Evolutionary conservation across 2,888 invertebrate genomes (phyloP).

Genomic region (Melieria omissa): DNA sequence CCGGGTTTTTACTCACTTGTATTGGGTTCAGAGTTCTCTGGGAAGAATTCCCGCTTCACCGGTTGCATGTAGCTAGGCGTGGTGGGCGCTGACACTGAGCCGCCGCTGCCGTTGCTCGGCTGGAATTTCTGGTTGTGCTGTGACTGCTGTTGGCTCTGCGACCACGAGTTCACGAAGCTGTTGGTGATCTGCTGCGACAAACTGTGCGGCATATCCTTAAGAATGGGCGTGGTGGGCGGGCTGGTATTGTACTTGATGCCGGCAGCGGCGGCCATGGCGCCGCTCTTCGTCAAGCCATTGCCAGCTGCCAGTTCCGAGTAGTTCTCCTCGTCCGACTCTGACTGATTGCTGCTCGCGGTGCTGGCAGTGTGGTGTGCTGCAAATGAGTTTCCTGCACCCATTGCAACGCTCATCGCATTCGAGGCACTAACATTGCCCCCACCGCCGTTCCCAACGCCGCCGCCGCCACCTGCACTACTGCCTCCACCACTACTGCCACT

Average conservation of each 20-base stretch:
- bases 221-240: conserved; percentile 74
- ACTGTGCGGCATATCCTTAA: conserved; percentile 68
- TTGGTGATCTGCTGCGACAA: conserved; percentile 66
- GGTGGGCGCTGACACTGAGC: conserved; percentile 65
- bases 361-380: conserved; percentile 36
- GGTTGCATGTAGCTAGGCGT: conserved; percentile 69
- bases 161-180: conserved; percentile 66
- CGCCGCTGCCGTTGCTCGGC: conserved; percentile 48
- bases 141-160: conserved; percentile 56
- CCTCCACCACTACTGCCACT: conserved; percentile 53
- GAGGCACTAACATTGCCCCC: conserved; percentile 70
- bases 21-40: conserved; percentile 85
- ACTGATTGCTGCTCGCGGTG: conserved; percentile 77
- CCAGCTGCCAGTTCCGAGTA: conserved; percentile 54
- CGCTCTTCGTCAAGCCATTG: conserved; percentile 42
- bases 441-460: conserved; percentile 35
- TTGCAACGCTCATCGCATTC: conserved; percentile 64
- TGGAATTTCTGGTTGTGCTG: conserved; percentile 48
- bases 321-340: conserved; percentile 85
- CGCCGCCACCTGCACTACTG: conserved; percentile 36
- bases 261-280: conserved; percentile 59
- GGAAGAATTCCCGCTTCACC: conserved; percentile 79
- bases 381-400: conserved; percentile 44
- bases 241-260: conserved; percentile 66
- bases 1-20: conserved; percentile 75